phyloP scores from a whole-genome alignment of 2,797 vertebrate genomes.

The Crocodylus rhombifer region DNA sequence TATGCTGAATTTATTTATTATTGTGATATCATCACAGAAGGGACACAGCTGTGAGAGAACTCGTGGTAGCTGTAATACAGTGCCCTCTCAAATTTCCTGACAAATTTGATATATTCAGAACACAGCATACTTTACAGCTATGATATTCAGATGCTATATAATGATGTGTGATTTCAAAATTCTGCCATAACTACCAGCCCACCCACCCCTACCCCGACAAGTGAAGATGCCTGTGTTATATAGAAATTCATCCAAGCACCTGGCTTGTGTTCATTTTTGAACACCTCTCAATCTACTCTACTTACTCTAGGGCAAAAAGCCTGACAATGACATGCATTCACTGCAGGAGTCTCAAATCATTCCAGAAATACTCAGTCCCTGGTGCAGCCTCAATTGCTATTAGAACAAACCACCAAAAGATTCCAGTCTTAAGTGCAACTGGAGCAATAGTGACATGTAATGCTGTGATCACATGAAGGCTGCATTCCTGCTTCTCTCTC shows the following conservation, averaged over 20 bases:
- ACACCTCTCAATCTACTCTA: slow-evolving; percentile 36
- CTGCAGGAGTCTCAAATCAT: neutral
- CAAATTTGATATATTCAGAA: slow-evolving; percentile 41
- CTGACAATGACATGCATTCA: fast-evolving
- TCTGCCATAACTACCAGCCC: neutral
- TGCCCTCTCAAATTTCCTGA: neutral
- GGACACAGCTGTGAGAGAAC: neutral
- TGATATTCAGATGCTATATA: slow-evolving; percentile 28
- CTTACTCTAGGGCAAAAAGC: slow-evolving; percentile 17
- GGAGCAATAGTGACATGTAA: fast-evolving
- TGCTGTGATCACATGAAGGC: neutral
- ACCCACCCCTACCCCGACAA: neutral
- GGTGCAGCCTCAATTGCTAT: neutral
- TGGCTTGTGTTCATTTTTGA: slow-evolving; percentile 54
- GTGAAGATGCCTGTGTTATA: neutral
- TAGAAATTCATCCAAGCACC: slow-evolving; percentile 47
- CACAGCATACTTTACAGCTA: slow-evolving; percentile 2
- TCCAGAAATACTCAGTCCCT: neutral
- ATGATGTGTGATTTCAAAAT: slow-evolving; percentile 52
- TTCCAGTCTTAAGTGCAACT: neutral
- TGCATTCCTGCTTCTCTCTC: neutral
- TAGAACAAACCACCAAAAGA: fast-evolving
- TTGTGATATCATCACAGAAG: neutral
- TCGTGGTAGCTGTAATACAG: neutral
- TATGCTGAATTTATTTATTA: neutral